Evolutionary conservation across 2,113 vertebrate genomes (phyloP), one percentile per base, ranked within the genome.

Genomic region (Corapipo altera): DNA sequence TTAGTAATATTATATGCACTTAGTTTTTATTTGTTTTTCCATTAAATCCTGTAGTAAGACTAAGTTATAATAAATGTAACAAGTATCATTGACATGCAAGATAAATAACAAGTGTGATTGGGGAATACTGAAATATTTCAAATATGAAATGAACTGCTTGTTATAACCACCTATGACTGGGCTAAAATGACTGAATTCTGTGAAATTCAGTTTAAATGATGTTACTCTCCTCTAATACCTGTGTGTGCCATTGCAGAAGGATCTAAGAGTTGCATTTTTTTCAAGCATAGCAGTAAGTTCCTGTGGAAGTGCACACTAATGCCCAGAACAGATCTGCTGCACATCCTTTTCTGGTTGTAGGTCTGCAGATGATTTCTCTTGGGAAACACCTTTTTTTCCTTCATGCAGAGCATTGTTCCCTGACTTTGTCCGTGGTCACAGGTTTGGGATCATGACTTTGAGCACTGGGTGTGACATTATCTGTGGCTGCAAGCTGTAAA

Each of bases 21-120:
- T 70, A 49, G 23, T 30, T 94, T 94, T 70, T 71, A 35, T 95
- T 93, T 96, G 69, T 92, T 96, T 96, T 95, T 64, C 43, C 17
- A 14, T 84, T 80, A 83, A 93, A 95, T 88, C 80, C 76, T 78
- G 16, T 57, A 54, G 59, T 78, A 72, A 85, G 78, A 52, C 65
- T 0, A 32, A 46, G 33, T 71, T 86, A 19, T 32, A 85, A 43
- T 43, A 5, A 69, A 49, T 82, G 43, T 92, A 67, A 35, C 16
- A 52, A 73, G 55, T 77, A 27, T 70, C 30, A 24, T 12, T 91
- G 71, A 35, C 35, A 4, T 64, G 52, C 24, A 88, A 19, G 11
- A 28, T 54, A 79, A 90, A 48, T 84, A 67, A 23, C 20, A 41
- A 22, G 22, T 17, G 39, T 70, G 70, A 39, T 20, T 91, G 27